Evolutionary conservation across 2,797 vertebrate genomes (phyloP), one percentile per base, ranked within the genome.

Genomic region (Gymnodraco acuticeps): DNA sequence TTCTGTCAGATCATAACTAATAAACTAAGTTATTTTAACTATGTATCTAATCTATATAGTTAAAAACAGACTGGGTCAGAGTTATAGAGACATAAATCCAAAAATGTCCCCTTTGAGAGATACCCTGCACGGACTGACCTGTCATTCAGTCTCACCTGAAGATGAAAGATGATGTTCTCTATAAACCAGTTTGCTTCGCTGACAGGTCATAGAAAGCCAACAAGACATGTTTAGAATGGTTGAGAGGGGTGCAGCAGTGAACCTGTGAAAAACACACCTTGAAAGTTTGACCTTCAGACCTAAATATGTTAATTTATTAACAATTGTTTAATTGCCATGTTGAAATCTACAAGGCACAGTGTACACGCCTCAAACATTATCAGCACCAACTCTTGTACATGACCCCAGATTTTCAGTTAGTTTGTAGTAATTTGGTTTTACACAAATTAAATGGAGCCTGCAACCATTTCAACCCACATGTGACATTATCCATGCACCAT

Each of bases 1-100:
- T 16, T 62, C 41, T 59, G 38, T 53, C 42, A 77, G 79, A 82
- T 89, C 75, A 70, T 51, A 80, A 10, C 31, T 87, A 14, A 73
- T 83, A 79, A 54, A 17, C 19, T 4, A 27, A 27, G 27, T 27
- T 27, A 27, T 27, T 27, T 27, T 27, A 27, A 42, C 17, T 69
- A n/a, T 4, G 64, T 4, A 73, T 31, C 45, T 50, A 75, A 73
- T 31, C 45, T 50, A 75, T 70, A 64, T 62, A 27, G 27, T 27
- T 27, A 27, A 38, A 1, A 38, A 67, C 70, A 56, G 61, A 66
- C 64, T 50, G 6, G 10, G 59, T 33, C 12, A 51, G 46, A 12
- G 71, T 56, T 52, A 66, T 69, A 66, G 12, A 82, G 23, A 15
- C 50, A 19, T 51, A 58, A 64, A 19, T 14, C 14, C 27, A 4